Percentiles rank a stretch among this genome's conserved stretches.
phyloP scores from a whole-genome alignment of 1,140 invertebrate species.

The Zaprionus lachaisei region DNA sequence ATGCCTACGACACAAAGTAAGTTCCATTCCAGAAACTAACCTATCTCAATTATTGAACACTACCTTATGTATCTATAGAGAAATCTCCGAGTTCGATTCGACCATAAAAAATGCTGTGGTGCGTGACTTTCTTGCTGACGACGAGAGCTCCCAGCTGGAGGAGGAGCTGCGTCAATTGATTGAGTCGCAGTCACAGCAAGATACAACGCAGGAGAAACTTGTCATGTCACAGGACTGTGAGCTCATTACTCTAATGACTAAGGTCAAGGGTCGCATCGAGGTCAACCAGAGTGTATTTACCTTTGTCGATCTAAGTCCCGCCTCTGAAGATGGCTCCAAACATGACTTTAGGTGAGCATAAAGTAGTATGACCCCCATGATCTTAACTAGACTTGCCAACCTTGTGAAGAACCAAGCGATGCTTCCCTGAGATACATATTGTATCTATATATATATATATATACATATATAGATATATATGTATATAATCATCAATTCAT shows the following conservation, averaged over 20 bases:
- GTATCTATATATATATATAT: too few relatives aligned
- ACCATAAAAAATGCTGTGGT: slow-evolving; percentile 82
- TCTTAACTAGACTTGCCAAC: not conserved
- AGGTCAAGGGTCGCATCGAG: slow-evolving; percentile 88
- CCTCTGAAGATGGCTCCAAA: slow-evolving; percentile 86
- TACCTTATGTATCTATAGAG: slow-evolving; percentile 24
- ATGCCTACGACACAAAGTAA: slow-evolving; percentile 80
- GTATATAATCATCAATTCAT: too few relatives aligned
- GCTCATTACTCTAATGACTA: slow-evolving; percentile 87
- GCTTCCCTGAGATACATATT: too few relatives aligned
- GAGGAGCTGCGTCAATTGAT: slow-evolving; percentile 75
- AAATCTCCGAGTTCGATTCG: slow-evolving; percentile 81
- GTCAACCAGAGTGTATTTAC: slow-evolving; percentile 88
- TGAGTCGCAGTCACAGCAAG: slow-evolving; percentile 77
- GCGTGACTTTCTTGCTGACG: slow-evolving; percentile 77
- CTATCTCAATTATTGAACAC: too few relatives aligned
- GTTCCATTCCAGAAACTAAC: not conserved
- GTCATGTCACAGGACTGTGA: slow-evolving; percentile 88
- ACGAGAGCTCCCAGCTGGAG: slow-evolving; percentile 77
- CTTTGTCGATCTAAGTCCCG: slow-evolving; percentile 87
- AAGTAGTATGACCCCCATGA: not conserved
- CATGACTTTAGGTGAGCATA: slow-evolving; percentile 84
- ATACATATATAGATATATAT: too few relatives aligned
- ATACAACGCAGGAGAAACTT: slow-evolving; percentile 85
- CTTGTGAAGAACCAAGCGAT: too few relatives aligned